Base-by-base conservation (phyloP, 1,140 invertebrate genomes). In the Magallana ariakensis region DNA sequence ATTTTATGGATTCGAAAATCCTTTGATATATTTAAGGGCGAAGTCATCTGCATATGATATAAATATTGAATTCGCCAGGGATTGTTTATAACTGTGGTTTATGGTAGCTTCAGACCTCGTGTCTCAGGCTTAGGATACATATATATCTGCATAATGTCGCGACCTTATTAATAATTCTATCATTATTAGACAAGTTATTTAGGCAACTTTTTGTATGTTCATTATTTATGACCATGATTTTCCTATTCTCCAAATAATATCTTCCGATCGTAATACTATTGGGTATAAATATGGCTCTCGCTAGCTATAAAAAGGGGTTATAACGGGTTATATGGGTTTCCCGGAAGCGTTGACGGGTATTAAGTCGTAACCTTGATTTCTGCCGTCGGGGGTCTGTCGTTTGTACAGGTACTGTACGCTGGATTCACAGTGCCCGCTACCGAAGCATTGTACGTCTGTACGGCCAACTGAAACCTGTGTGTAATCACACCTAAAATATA, bases 1-100 rank as follows among this genome's bases (percentile, higher is more conserved):
- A 26, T 26, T 75, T 75, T 75, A 75, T 75, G 66, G 22, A 11
- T 33, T 75, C 19, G 66, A 75, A 75, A 75, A 26, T 75, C 66
- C 66, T 75, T 75, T 75, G 66, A 75, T 75, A 75, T 75, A 11
- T 75, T 75, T 75, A 75, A 75, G 66, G 66, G 66, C 66, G 66
- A 75, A 22, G 22, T 75, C 22, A 26, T 75, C 66, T 75, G 66
- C 66, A 75, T 75, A 62, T 19, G 66, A 75, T 75, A 75, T 75
- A 75, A 75, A 75, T 75, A 75, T 75, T 75, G 26, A 75, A 75
- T 19, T 26, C 22, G 1, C 19, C 66, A 9, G 66, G 22, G 22
- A 75, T 33, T 75, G 66, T 75, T 75, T 75, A 75, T 75, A 26
- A 9, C 19, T 19, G 19, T 26, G 66, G 66, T 26, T 70, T 75